Evolutionary conservation across 2,888 invertebrate species (phyloP), one percentile per base, ranked within the genome.

Genomic region (Caenorhabditis auriculariae): DNA sequence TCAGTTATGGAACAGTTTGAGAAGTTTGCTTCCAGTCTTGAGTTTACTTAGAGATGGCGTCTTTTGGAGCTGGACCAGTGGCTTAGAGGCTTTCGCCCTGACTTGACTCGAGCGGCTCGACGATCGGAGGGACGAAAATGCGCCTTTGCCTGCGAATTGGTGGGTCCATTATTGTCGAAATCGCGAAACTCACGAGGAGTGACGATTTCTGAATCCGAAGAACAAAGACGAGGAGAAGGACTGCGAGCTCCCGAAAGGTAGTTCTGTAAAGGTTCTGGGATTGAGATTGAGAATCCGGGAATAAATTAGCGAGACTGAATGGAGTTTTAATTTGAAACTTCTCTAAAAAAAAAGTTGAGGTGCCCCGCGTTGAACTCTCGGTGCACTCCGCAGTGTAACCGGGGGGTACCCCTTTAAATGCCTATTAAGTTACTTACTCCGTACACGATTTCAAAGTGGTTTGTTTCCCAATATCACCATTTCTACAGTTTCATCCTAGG

Each of bases 131-230:
- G 67, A 54, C 7, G 67, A 52, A 12, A 65, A 66, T 3, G 66
- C 65, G n/a, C 60, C 56, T 55, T 68, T 70, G 49, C 69, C 63
- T 67, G 47, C 3, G 61, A 61, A 35, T 6, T 27, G 15, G 17
- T 43, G 9, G 15, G 9, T 19, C 19, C 17, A 12, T n/a, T 19
- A 12, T n/a, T 44, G 12, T 2, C 15, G 9, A 39, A 24, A 46
- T 7, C 5, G 26, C 2, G 15, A 2, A 49, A 37, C 57, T 52
- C 24, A 65, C 66, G 48, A 9, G 69, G 66, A 28, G 69, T 66
- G 26, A 69, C 66, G n/a, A 75, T 69, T 47, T 75, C 75, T 6
- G 72, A 72, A 44, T 75, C 75, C 4, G 73, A 73, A 7, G 71
- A 66, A 48, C 73, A 75, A n/a, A 71, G 54, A 27, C 75, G 49